These are phyloP conservation scores for Sminthurinus aureus DNA, from an alignment of 2,888 invertebrate species.

Conservation along the genomic window DNA sequence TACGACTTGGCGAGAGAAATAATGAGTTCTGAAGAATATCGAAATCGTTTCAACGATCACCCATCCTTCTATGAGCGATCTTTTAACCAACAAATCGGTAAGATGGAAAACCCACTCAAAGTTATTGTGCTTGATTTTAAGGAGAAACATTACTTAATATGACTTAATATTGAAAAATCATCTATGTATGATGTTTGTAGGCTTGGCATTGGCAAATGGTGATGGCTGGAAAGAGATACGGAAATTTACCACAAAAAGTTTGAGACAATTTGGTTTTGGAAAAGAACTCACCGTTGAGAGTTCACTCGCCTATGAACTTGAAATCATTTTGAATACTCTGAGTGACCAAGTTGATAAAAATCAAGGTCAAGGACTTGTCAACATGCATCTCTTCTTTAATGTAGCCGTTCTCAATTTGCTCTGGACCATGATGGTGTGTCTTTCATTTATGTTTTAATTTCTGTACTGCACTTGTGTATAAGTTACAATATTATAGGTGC, in stretches of 20 bases:
- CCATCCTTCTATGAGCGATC: slow-evolving; percentile 44
- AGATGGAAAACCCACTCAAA: background rate
- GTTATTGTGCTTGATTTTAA: background rate
- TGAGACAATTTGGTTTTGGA: slow-evolving; percentile 48
- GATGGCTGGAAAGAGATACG: slow-evolving; percentile 48
- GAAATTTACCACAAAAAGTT: slow-evolving; percentile 31
- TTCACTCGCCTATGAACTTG: slow-evolving; percentile 42
- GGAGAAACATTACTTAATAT: background rate
- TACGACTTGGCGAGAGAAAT: slow-evolving; percentile 36
- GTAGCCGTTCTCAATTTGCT: slow-evolving; percentile 45
- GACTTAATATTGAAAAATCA: background rate
- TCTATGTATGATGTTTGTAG: slow-evolving; percentile 2
- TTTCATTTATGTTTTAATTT: background rate
- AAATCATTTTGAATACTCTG: slow-evolving; percentile 38
- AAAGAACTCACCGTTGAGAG: slow-evolving; percentile 44
- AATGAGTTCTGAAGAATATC: slow-evolving; percentile 45
- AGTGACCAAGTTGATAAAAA: slow-evolving; percentile 4
- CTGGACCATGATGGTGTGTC: slow-evolving; percentile 44
- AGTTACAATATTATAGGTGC: too few species aligned
- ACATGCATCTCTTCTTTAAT: slow-evolving; percentile 46
- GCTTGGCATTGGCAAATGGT: slow-evolving; percentile 38
- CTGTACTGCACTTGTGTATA: too few species aligned
- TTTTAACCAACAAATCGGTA: slow-evolving; percentile 45
- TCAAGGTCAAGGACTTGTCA: slow-evolving; percentile 28
- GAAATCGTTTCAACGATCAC: slow-evolving; percentile 39